Base-by-base conservation (phyloP, 2,888 invertebrate species). In the Pimpla rufipes region DNA sequence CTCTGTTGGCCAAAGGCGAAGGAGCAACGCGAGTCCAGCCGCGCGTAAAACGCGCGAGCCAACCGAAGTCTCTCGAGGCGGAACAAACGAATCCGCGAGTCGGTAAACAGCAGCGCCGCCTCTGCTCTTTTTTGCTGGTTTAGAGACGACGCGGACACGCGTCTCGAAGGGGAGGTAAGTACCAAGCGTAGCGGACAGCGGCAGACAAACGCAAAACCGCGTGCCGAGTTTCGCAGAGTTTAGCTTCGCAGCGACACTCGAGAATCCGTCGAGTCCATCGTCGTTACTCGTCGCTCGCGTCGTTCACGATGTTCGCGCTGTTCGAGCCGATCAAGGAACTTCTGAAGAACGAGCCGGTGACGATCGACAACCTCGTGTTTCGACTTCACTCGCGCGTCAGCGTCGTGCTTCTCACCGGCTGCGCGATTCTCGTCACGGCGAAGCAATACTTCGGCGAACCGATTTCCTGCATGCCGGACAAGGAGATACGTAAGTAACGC, bases 381-480 rank as follows among this genome's bases (percentile, higher is more conserved):
- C 83, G 91, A 29, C 84, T 92, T 35, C 90, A 91, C 77, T 90
- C 89, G 13, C 87, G 89, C 40, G 88, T 86, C 18, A 91, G 91
- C 16, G 91, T 91, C 66, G 83, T 90, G 4, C 78, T 91, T 16
- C 80, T 90, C 47, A 80, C 84, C 35, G 83, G 89, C 40, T 91
- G 90, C 85, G 88, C 90, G 11, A 86, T 90, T 59, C 87, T 91
- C 71, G 90, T 92, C 45, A 91, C 89, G 16, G 88, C 90, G 2
- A 90, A 91, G 86, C 91, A 91, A 81, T 91, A 90, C 79, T 87
- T 92, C 82, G 91, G 91, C 55, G 91, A 92, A 37, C 91, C 92
- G 67, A 92, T 92, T 70, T 88, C 90, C 82, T 92, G 92, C 85
- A 90, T 92, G 76, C 88, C 89, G 47, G 89, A 90, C 57, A 47